Evolutionary conservation across 2,113 vertebrate genomes (phyloP), one percentile per base, ranked within the genome.

Genomic region (Ammodytes marinus): DNA sequence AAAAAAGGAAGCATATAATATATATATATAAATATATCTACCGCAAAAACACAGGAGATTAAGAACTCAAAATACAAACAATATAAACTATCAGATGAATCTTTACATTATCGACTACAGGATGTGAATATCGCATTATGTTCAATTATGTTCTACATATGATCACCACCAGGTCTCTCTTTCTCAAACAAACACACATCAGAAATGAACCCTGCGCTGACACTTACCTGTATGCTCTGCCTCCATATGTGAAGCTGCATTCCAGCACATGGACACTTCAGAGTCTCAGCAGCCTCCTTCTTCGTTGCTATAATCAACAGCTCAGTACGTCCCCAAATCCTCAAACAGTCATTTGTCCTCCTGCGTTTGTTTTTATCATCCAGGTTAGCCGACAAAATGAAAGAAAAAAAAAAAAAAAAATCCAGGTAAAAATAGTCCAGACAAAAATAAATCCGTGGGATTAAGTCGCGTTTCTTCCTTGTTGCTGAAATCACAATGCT

Each of bases 211-310:
- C 43, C 27, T 27, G 27, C 27, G 60, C 1, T 15, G 60, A 59
- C 58, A 84, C 89, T 11, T 77, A 91, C 91, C 92, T 90, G 85
- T 54, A 43, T 40, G 15, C 8, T 61, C 47, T 46, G 47, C 9
- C 15, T 84, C 67, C 78, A 75, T 46, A 47, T 60, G 69, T 19
- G 63, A 57, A 52, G 64, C 68, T 54, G 47, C 77, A 85, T 85
- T 86, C 76, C 64, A 60, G 74, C 50, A 74, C 10, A 50, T 57
- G 6, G 60, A 43, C 3, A 12, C 50, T 37, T 3, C 27, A 27
- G 13, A 54, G 43, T 50, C 40, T 19, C 27, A 63, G 67, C 2
- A 57, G 65, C 45, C 40, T 75, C 61, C 59, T 39, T 39, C 17
- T 6, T 19, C 27, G 27, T 27, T 55, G 45, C 17, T 68, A 43